Evolutionary conservation across 2,113 vertebrate species (phyloP).

Genomic region (Montifringilla adamsi): DNA sequence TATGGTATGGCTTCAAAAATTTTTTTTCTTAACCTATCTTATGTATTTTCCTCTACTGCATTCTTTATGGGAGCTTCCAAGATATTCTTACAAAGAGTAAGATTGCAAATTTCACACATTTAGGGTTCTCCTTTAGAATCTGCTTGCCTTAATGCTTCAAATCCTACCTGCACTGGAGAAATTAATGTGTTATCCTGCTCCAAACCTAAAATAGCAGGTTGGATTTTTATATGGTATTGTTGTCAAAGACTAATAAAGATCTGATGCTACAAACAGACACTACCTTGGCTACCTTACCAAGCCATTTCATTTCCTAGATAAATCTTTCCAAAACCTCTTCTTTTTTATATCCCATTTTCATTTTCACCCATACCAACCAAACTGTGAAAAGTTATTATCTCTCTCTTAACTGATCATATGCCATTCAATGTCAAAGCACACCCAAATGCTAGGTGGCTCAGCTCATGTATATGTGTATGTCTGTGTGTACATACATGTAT

Average conservation of each 20-base stretch:
- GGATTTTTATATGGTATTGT: not conserved
- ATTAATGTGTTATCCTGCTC: not conserved
- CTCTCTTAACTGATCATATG: not conserved
- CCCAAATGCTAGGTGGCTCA: not conserved
- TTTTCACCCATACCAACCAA: not conserved
- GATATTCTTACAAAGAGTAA: not conserved
- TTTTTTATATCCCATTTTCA: not conserved
- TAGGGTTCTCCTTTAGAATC: not conserved
- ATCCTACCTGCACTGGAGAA: not conserved
- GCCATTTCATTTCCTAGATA: not conserved
- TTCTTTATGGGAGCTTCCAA: not conserved
- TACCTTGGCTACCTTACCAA: not conserved
- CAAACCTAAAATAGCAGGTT: not conserved
- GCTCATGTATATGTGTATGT: not conserved
- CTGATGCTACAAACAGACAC: not conserved
- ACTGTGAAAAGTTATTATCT: not conserved
- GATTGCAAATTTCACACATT: not conserved
- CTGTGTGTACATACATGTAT: fast-evolving
- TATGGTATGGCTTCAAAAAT: not conserved
- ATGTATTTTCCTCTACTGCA: not conserved
- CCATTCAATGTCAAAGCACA: not conserved
- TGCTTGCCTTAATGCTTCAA: not conserved
- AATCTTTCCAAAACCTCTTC: not conserved
- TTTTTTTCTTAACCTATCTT: not conserved
- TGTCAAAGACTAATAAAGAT: not conserved